Base-by-base conservation (phyloP, 2,113 vertebrate genomes). In the Jaculus jaculus region DNA sequence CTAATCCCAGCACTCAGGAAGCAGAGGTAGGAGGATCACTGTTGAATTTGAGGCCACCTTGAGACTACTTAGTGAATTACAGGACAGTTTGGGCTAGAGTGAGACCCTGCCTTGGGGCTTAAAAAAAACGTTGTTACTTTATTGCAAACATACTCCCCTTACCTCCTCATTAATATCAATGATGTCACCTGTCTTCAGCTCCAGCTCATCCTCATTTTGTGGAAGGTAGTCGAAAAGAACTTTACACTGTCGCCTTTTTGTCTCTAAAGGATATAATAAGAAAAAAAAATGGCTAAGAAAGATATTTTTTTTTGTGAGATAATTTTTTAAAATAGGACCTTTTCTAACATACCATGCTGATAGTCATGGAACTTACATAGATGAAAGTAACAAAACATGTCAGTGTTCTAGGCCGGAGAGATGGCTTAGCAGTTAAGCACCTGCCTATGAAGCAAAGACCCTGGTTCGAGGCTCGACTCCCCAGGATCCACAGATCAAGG, bases 161-260 rank as follows among this genome's bases (percentile, higher is more conserved):
- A 99, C 99, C 99, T 99, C 99, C 54, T 99, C 99, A 3, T 0
- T 98, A 95, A 99, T 97, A 68, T 99, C 99, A 7, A 99, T 96
- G 84, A 99, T 84, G 58, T 99, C 99, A 85, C 99, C 99, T 3
- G 97, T 39, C 94, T 99, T 99, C 81, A 99, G 98, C 28, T 99
- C 99, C 97, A 99, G 97, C 95, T 99, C 99, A 65, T 99, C 99
- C 81, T 99, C 99, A 2, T 99, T 99, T 97, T 99, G 98, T 0
- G 99, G 99, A 92, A 98, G 28, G 82, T 99, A 99, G 0, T 99
- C 99, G 30, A 98, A 99, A 81, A 99, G 93, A 69, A 96, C 99
- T 96, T 98, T 99, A 97, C 99, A 99, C 92, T 98, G 99, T 2
- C 98, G 98, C 93, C 98, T 99, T 98, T 98, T 99, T 1, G 97